Conservation (phyloP, 2,113 vertebrate species). For the Astur gentilis region DNA sequence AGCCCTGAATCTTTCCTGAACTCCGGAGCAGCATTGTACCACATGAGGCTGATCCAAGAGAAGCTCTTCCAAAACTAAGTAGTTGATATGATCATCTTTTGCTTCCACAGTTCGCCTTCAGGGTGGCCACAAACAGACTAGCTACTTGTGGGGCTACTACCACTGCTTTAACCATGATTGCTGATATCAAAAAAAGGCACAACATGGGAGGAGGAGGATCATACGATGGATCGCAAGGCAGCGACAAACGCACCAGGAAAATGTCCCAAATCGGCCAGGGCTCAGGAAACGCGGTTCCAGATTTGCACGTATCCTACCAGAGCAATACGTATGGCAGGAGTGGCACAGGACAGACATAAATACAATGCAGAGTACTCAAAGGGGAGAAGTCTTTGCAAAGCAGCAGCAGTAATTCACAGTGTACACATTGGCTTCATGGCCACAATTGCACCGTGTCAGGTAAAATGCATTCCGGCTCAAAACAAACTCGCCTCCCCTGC, state of each 20-base stretch:
- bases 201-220: not conserved
- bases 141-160: not conserved
- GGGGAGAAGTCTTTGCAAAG: not conserved
- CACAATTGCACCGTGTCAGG: no score
- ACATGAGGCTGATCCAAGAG: not conserved
- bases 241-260: not conserved
- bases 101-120: not conserved
- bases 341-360: not conserved
- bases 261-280: not conserved
- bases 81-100: not conserved
- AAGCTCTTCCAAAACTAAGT: not conserved
- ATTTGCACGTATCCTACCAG: not conserved
- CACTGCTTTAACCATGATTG: not conserved
- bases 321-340: rapidly evolving
- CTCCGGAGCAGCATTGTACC: not conserved
- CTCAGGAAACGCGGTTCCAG: not conserved
- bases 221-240: rapidly evolving
- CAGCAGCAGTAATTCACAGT: not conserved
- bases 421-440: not conserved
- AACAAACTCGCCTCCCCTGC: not conserved
- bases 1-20: not conserved
- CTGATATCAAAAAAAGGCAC: not conserved
- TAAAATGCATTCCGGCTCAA: not conserved
- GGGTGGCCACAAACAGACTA: not conserved
- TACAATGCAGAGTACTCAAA: no score